phyloP scores from a whole-genome alignment of 2,113 vertebrate species.

The Gambusia holbrooki region DNA sequence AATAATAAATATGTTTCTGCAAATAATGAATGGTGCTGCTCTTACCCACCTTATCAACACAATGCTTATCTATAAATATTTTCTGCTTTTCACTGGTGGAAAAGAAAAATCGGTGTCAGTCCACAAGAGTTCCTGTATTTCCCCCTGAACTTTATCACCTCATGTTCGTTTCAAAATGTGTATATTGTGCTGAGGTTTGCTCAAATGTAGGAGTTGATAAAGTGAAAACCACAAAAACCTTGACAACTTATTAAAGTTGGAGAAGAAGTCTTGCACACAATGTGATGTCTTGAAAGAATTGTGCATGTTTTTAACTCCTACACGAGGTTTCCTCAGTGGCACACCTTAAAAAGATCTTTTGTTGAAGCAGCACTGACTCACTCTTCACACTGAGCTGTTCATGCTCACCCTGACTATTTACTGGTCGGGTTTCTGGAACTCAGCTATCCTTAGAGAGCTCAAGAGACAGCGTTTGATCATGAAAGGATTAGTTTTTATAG shows the following conservation, averaged over 20 bases:
- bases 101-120: background rate
- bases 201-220: conserved; percentile 17
- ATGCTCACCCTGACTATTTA: conserved; percentile 31
- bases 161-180: background rate
- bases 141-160: too few relatives aligned
- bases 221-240: conserved; percentile 7
- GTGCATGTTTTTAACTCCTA: conserved; percentile 36
- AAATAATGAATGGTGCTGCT: background rate
- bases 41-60: background rate
- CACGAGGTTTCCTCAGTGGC: conserved; percentile 40
- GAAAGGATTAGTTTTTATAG: conserved; percentile 11
- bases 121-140: too few relatives aligned
- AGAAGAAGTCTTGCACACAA: conserved; percentile 4
- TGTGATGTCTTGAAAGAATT: conserved; percentile 20
- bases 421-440: conserved; percentile 26
- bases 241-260: conserved; percentile 17
- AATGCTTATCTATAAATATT: background rate
- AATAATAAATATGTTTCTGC: background rate
- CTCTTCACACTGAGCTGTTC: conserved; percentile 47
- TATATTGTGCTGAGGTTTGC: background rate
- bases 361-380: conserved; percentile 50
- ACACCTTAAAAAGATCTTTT: conserved; percentile 35
- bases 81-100: background rate
- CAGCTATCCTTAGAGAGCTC: conserved; percentile 39
- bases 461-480: background rate